Evolutionary conservation across 1,140 invertebrate species (phyloP).

Genomic region (Eciton burchellii): DNA sequence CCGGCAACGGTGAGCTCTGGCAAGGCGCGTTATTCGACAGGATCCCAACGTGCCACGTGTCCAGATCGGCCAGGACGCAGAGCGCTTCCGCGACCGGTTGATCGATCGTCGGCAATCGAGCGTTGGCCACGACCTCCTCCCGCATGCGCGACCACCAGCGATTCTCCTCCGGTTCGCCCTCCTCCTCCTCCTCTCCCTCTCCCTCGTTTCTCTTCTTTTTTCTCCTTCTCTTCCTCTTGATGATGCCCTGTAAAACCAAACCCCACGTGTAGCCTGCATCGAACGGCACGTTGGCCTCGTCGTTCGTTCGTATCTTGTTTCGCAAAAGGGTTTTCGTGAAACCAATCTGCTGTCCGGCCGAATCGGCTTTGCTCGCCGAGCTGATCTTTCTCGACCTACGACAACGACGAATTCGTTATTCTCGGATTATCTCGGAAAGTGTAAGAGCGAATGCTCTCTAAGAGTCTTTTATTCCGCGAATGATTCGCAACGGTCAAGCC

Average conservation of each 20-base stretch:
- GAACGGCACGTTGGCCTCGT: constrained; percentile 51
- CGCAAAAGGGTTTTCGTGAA: constrained; percentile 80
- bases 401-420: constrained; percentile 18
- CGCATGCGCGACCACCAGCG: constrained; percentile 81
- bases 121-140: constrained; percentile 78
- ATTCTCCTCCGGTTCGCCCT: constrained; percentile 65
- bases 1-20: constrained; percentile 78
- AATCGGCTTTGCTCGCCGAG: constrained; percentile 49
- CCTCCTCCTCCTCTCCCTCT: constrained; percentile 42
- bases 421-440: no score
- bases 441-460: not conserved
- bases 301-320: constrained; percentile 67
- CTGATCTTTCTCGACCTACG: constrained; percentile 77
- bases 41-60: constrained; percentile 90
- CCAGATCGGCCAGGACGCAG: constrained; percentile 93
- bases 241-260: constrained; percentile 82
- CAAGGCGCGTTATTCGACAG: constrained; percentile 78
- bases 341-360: constrained; percentile 74
- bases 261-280: constrained; percentile 80
- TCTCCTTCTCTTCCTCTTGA: constrained; percentile 73
- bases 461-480: no score
- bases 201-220: constrained; percentile 50
- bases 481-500: no score
- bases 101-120: constrained; percentile 86
- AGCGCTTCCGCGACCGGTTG: constrained; percentile 92